phyloP scores from a whole-genome alignment of 2,113 vertebrate genomes.

The Myotis yumanensis region DNA sequence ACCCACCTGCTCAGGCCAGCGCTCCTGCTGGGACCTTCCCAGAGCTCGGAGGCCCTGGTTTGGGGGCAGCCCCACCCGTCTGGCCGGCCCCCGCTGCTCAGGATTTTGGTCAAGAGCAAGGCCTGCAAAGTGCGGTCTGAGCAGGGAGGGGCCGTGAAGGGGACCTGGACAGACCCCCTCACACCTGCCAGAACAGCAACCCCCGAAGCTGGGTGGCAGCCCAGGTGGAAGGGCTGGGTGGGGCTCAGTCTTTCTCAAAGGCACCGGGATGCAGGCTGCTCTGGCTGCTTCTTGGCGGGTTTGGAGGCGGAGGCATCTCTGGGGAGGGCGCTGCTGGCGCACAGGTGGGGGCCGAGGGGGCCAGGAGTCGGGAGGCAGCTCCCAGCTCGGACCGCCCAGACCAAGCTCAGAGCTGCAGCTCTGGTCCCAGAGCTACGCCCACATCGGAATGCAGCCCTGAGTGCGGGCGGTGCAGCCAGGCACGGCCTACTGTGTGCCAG shows the following conservation, averaged over 20 bases:
- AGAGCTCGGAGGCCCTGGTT: background rate
- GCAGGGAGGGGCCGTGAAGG: background rate
- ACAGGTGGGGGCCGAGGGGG: background rate
- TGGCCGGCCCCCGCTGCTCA: background rate
- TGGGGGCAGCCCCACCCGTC: rapidly evolving
- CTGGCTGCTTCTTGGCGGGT: background rate
- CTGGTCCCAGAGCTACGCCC: background rate
- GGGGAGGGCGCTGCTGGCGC: rapidly evolving
- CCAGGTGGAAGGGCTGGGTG: rapidly evolving
- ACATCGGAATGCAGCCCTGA: background rate
- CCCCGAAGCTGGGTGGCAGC: background rate
- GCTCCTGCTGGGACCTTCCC: background rate
- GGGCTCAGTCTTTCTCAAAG: background rate
- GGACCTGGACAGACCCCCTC: rapidly evolving
- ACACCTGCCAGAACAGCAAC: background rate
- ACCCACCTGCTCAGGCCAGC: background rate
- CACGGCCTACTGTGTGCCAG: background rate
- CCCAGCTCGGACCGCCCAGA: background rate
- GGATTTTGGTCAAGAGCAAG: background rate
- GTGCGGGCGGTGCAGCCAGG: rapidly evolving
- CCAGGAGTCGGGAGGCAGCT: background rate
- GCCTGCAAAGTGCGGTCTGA: background rate
- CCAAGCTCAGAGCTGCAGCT: background rate
- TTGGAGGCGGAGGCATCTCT: background rate
- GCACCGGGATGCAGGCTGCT: rapidly evolving